Conservation (phyloP, 2,888 invertebrate species). For the Eutolmus rufibarbis region DNA sequence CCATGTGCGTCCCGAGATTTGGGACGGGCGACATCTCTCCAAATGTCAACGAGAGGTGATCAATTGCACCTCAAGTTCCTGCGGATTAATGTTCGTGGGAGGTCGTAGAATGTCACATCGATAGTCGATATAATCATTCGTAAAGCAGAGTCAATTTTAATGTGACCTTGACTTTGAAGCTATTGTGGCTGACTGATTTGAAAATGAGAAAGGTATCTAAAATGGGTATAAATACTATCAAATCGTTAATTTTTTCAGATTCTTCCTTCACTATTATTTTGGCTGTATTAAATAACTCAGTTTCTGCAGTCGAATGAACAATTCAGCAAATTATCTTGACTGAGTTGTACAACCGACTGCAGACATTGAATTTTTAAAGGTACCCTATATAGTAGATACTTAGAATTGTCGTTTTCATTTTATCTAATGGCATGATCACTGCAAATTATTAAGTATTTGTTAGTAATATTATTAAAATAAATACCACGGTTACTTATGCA, state of each 20-base stretch:
- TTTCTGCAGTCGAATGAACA: no score
- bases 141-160: not conserved
- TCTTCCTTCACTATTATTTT: not conserved
- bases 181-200: not conserved
- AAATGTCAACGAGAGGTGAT: conserved; percentile 12
- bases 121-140: not conserved
- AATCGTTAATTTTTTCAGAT: not conserved
- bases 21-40: not conserved
- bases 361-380: no score
- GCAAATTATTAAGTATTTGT: no score
- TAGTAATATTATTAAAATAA: no score
- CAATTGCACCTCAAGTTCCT: not conserved
- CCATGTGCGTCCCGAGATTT: not conserved
- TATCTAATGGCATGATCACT: no score
- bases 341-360: no score
- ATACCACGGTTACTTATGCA: no score
- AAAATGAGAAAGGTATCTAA: not conserved
- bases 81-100: not conserved
- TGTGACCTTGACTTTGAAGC: not conserved
- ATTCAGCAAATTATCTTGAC: no score
- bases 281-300: not conserved
- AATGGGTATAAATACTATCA: not conserved
- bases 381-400: no score
- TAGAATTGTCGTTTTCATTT: no score
- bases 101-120: not conserved